These are phyloP conservation scores for Eulithis testata DNA, from an alignment of 2,888 invertebrate genomes.

Conservation along the genomic window DNA sequence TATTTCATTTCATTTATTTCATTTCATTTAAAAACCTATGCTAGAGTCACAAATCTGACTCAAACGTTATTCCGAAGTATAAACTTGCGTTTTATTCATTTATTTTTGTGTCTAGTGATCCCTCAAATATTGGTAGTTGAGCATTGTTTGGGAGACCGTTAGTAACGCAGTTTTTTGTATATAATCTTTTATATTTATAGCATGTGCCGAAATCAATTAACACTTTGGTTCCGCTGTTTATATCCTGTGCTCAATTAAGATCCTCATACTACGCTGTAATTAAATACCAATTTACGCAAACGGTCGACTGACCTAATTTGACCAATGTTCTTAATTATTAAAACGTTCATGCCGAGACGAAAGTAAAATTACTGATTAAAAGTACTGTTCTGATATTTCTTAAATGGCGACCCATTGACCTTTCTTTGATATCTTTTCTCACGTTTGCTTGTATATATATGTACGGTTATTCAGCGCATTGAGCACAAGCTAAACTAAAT, in stretches of 20 bases:
- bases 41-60: no score
- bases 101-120: no score
- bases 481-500: conserved; percentile 49
- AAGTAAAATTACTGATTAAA: conserved; percentile 32
- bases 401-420: conserved; percentile 52
- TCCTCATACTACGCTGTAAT: conserved; percentile 6
- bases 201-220: no score
- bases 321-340: conserved; percentile 2
- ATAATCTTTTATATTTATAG: no score
- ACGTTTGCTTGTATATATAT: conserved; percentile 47
- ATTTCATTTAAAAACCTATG: no score
- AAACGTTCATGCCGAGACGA: conserved; percentile 15
- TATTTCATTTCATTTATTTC: no score
- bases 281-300: conserved; percentile 11
- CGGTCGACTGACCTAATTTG: conserved; percentile 13
- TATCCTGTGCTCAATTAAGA: not conserved
- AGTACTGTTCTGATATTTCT: conserved; percentile 33
- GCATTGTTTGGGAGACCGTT: no score
- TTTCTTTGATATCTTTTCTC: conserved; percentile 49
- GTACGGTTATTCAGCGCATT: conserved; percentile 59
- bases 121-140: no score
- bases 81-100: no score
- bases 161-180: no score
- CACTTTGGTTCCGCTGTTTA: conserved; percentile 1
- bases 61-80: no score